Percentiles rank a stretch among this genome's conserved stretches.
These are phyloP conservation scores for Nemotelus nigrinus DNA, from an alignment of 2,888 invertebrate genomes.

Conservation along the genomic window DNA sequence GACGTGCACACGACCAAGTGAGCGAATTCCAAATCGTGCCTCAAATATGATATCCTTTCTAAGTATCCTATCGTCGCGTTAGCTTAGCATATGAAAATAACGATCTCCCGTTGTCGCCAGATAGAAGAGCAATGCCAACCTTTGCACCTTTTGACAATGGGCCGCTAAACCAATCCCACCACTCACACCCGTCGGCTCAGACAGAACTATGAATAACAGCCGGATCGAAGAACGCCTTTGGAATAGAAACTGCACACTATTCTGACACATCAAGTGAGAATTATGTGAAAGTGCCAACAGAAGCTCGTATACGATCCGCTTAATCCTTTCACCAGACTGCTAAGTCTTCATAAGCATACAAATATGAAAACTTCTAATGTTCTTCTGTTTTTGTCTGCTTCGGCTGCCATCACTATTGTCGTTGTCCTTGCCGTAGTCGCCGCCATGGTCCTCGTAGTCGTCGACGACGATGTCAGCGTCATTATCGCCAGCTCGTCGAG, in stretches of 20 bases:
- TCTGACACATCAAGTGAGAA: constrained; percentile 13
- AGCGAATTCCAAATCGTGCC: too few relatives aligned
- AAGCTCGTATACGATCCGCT: constrained; percentile 9
- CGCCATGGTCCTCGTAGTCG: not conserved
- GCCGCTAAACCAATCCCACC: too few relatives aligned
- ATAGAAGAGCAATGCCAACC: too few relatives aligned
- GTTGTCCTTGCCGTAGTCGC: not conserved
- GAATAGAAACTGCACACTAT: constrained; percentile 14
- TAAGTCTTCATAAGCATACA: constrained; percentile 34
- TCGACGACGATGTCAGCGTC: not conserved
- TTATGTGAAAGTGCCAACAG: constrained; percentile 21
- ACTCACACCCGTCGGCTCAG: too few relatives aligned
- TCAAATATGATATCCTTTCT: too few relatives aligned
- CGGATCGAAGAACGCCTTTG: not conserved
- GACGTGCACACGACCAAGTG: too few relatives aligned
- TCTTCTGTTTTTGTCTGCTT: constrained; percentile 24
- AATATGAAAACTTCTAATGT: constrained; percentile 42
- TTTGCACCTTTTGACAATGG: too few relatives aligned
- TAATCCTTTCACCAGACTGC: constrained; percentile 40
- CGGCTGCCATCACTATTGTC: not conserved
- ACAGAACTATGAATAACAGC: not conserved
- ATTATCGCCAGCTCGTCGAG: not conserved
- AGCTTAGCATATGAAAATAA: too few relatives aligned
- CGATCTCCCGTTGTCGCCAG: too few relatives aligned
- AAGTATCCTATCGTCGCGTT: too few relatives aligned